Percentiles rank a stretch among this genome's conserved stretches.
These are phyloP conservation scores for Chrysemys picta DNA, from an alignment of 2,113 vertebrate species.

Conservation along the genomic window DNA sequence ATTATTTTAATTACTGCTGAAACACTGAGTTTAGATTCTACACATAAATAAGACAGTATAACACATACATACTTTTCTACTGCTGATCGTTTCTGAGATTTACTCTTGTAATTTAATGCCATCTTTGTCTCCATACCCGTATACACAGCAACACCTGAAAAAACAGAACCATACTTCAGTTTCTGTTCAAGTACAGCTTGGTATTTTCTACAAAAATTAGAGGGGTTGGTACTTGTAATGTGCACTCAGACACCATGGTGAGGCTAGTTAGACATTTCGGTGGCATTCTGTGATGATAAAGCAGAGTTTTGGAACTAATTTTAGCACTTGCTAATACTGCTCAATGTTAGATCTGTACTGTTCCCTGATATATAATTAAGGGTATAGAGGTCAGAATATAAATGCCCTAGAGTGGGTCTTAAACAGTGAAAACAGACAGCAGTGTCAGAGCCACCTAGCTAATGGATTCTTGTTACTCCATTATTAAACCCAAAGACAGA, in stretches of 20 bases:
- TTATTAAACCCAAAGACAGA: slow-evolving; percentile 38
- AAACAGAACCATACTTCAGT: slow-evolving; percentile 29
- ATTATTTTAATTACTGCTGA: background rate
- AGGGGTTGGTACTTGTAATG: background rate
- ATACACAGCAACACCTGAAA: slow-evolving; percentile 94
- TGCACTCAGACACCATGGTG: background rate
- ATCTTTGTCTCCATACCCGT: slow-evolving; percentile 99
- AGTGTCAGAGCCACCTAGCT: slow-evolving; percentile 36
- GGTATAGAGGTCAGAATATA: slow-evolving; percentile 40
- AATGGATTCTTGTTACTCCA: slow-evolving; percentile 28
- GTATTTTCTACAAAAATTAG: slow-evolving; percentile 2
- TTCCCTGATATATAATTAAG: slow-evolving; percentile 35
- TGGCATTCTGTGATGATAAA: background rate
- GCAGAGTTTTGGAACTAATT: background rate
- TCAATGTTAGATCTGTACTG: slow-evolving; percentile 22
- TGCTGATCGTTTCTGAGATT: slow-evolving; percentile 98
- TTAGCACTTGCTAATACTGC: background rate
- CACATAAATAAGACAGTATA: slow-evolving; percentile 20
- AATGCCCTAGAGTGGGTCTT: slow-evolving; percentile 47
- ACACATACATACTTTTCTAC: slow-evolving; percentile 93
- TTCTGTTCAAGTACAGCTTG: background rate
- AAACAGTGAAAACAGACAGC: slow-evolving; percentile 22
- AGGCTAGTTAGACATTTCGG: background rate
- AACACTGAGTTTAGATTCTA: slow-evolving; percentile 45
- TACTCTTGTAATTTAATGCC: slow-evolving; percentile 99